A percentile compares a stretch with the other conserved stretches of the same genome.
phyloP scores from a whole-genome alignment of 1,140 invertebrate genomes.

The Procambarus clarkii region DNA sequence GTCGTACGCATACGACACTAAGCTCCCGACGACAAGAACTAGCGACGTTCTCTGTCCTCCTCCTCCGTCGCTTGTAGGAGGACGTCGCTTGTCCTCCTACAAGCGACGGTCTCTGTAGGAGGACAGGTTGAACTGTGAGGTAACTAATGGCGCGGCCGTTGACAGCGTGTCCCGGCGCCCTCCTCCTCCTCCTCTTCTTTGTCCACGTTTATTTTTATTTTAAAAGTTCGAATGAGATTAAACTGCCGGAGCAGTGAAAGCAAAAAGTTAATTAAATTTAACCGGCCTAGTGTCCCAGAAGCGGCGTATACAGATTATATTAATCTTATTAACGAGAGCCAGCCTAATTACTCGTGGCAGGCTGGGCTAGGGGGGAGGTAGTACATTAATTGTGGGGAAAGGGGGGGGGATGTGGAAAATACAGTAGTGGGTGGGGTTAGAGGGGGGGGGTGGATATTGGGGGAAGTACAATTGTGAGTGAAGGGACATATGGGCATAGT shows the following conservation, averaged over 20 bases:
- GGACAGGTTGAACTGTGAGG: too few relatives aligned
- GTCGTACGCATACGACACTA: too few relatives aligned
- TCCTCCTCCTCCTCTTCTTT: too few relatives aligned
- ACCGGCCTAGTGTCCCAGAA: neutral
- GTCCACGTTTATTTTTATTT: neutral
- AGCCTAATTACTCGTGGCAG: neutral
- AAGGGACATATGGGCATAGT: neutral
- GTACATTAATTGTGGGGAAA: neutral
- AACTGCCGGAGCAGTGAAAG: neutral
- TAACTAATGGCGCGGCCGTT: too few relatives aligned
- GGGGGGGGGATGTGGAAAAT: neutral
- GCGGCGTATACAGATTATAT: neutral
- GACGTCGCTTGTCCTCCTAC: too few relatives aligned
- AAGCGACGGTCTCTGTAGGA: too few relatives aligned
- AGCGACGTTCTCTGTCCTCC: too few relatives aligned
- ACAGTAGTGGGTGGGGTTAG: too few relatives aligned
- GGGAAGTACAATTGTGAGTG: neutral
- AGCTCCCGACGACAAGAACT: too few relatives aligned
- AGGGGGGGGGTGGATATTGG: neutral
- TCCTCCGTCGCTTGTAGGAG: too few relatives aligned
- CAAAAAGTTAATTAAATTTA: slow-evolving; percentile 20
- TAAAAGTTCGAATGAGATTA: neutral
- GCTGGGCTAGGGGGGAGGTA: neutral
- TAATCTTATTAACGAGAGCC: slow-evolving; percentile 1
- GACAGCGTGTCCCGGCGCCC: too few relatives aligned